phyloP scores from a whole-genome alignment of 1,140 invertebrate species.

The Nebria ingens region DNA sequence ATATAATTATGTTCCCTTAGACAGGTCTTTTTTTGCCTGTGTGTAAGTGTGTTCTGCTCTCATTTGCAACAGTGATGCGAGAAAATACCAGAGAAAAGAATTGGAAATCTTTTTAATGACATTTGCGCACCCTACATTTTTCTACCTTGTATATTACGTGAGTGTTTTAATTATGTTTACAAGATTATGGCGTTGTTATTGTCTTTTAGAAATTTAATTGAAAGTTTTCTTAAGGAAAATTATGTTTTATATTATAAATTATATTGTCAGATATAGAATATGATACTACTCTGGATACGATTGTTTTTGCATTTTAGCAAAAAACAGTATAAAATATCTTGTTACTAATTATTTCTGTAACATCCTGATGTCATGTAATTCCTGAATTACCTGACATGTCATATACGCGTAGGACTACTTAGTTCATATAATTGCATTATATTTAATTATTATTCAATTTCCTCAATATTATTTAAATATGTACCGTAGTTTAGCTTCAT shows the following conservation, averaged over 20 bases:
- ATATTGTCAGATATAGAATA: too few species aligned
- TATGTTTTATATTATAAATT: neutral
- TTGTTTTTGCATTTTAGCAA: too few species aligned
- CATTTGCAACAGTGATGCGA: conserved; percentile 3
- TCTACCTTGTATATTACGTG: neutral
- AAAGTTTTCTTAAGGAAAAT: neutral
- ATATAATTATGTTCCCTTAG: conserved; percentile 7
- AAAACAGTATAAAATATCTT: too few species aligned
- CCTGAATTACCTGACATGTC: too few species aligned
- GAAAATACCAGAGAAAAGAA: conserved; percentile 1
- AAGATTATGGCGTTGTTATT: conserved; percentile 2
- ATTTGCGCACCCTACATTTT: neutral
- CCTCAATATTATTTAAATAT: too few species aligned
- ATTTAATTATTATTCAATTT: too few species aligned
- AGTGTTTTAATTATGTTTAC: neutral
- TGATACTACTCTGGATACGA: too few species aligned
- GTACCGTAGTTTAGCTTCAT: too few species aligned
- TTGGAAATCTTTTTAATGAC: conserved; percentile 9
- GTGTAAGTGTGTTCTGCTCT: neutral
- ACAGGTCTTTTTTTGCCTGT: neutral
- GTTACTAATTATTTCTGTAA: too few species aligned
- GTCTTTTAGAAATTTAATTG: conserved; percentile 5
- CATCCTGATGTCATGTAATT: too few species aligned
- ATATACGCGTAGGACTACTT: too few species aligned
- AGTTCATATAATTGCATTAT: too few species aligned